Evolutionary conservation across 2,113 vertebrate genomes (phyloP).

Genomic region (Copsychus sechellarum): DNA sequence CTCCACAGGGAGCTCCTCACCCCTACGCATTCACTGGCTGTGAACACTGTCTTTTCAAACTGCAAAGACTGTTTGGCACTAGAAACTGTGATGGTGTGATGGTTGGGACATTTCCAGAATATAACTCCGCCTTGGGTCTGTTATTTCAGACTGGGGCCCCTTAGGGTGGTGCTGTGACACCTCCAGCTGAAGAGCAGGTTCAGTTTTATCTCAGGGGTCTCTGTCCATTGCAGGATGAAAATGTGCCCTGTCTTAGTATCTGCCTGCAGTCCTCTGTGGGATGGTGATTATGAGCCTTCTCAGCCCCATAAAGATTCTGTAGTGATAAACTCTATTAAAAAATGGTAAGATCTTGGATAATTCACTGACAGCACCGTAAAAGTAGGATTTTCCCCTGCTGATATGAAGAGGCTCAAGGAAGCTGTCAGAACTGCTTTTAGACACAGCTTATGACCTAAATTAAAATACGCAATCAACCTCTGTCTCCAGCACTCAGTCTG

Average conservation of each 20-base stretch:
- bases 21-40: neutral
- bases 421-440: neutral
- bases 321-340: neutral
- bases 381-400: neutral
- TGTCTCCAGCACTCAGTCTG: neutral
- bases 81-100: neutral
- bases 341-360: neutral
- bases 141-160: neutral
- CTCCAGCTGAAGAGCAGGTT: neutral
- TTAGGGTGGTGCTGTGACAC: neutral
- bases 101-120: accelerated
- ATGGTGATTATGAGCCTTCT: neutral
- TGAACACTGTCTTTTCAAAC: neutral
- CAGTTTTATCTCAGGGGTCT: neutral
- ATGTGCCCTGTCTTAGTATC: neutral
- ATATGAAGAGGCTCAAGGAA: neutral
- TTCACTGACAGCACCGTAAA: neutral
- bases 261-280: neutral
- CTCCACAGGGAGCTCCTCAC: neutral
- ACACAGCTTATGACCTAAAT: neutral
- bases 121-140: neutral
- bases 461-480: neutral
- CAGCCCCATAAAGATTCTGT: neutral
- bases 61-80: neutral
- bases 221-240: neutral